Base-by-base conservation (phyloP, 2,797 vertebrate species). In the Remorina albescens region DNA sequence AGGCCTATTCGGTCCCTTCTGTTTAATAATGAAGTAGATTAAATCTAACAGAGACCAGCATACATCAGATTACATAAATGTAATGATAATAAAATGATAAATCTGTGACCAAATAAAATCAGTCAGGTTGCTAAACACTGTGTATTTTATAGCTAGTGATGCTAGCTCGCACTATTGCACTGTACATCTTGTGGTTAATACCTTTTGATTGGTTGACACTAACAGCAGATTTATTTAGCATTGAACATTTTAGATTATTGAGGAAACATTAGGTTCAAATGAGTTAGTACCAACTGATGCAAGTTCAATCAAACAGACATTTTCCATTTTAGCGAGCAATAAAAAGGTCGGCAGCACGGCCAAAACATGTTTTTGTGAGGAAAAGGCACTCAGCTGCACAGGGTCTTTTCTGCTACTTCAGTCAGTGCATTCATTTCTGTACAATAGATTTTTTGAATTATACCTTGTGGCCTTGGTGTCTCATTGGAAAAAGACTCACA, bases 371-470 rank as follows among this genome's bases (percentile, higher is more conserved):
- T 15, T 50, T 15, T 10, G 53, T 34, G 44, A 49, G 26, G n/a
- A 13, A 62, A 55, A 60, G 47, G 71, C 39, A 47, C 67, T 68
- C 63, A 34, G 63, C 37, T 12, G 21, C 15, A 28, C 19, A 42
- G 1, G 8, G 49, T 25, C 56, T 65, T 41, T 15, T 67, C 54
- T 60, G 56, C 58, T 68, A 56, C 65, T 82, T 56, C 8, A 7
- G 69, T 66, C 44, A 70, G 74, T 69, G 21, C 44, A 67, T 67
- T 64, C 58, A 67, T 74, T 80, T 76, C 58, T 60, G 65, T n/a
- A 64, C 64, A 62, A 76, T 62, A 53, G 36, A 60, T 60, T 76
- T 28, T 65, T 74, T 68, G 26, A 82, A 78, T 65, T 57, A 70
- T 21, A 77, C 56, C 67, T 63, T 34, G 30, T 63, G 58, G 18